Evolutionary conservation across 2,113 vertebrate species (phyloP).

Genomic region (Oophaga pumilio): DNA sequence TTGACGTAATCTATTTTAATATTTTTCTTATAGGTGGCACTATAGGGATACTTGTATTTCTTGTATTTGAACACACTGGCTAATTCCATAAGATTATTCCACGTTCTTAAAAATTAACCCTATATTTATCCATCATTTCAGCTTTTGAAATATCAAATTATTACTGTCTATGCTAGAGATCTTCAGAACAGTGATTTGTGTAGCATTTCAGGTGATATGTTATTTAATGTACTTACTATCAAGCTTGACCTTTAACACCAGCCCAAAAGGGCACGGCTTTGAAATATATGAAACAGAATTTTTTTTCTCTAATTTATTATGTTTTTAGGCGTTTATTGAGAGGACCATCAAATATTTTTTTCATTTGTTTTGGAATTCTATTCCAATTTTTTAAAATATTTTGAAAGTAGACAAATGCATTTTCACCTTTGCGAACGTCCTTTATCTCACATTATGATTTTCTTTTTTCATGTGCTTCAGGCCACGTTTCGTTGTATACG

Average conservation of each 20-base stretch:
- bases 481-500: neutral
- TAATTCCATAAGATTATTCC: too few species aligned
- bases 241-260: neutral
- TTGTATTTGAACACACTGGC: too few species aligned
- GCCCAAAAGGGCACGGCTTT: neutral
- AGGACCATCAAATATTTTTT: conserved; percentile 49
- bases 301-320: conserved; percentile 64
- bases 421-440: conserved; percentile 31
- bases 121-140: neutral
- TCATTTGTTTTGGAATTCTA: neutral
- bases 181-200: neutral
- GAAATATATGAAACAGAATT: conserved; percentile 60
- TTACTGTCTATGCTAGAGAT: neutral
- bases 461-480: neutral
- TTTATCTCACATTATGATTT: neutral
- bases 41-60: too few species aligned
- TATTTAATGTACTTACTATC: neutral
- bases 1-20: too few species aligned
- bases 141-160: neutral
- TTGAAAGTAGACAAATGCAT: neutral
- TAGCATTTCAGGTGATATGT: neutral
- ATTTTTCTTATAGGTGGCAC: too few species aligned
- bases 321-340: conserved; percentile 54
- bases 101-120: neutral
- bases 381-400: conserved; percentile 47